A percentile compares a stretch with the other conserved stretches of the same genome.
Conservation (phyloP, 2,113 vertebrate genomes). For the Etheostoma cragini region DNA sequence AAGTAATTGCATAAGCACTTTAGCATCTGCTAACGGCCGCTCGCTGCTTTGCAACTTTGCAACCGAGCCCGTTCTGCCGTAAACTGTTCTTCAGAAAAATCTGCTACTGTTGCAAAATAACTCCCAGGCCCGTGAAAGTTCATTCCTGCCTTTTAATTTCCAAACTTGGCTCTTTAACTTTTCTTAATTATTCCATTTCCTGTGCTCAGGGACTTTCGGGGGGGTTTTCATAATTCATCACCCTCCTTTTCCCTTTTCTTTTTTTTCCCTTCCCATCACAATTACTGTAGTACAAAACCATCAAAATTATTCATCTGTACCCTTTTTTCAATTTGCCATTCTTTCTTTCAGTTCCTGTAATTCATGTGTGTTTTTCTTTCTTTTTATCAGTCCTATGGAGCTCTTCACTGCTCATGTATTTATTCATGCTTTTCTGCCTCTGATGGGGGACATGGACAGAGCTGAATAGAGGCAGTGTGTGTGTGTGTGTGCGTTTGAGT, state of each 20-base stretch:
- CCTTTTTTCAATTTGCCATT: conserved; percentile 70
- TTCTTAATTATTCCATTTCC: conserved; percentile 64
- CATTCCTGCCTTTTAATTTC: conserved; percentile 33
- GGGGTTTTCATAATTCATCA: conserved; percentile 66
- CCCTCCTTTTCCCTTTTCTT: conserved; percentile 12
- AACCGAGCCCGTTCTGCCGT: background rate
- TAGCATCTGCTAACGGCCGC: background rate
- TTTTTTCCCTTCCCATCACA: conserved; percentile 48
- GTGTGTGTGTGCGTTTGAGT: conserved; percentile 31
- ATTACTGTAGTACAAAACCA: conserved; percentile 68
- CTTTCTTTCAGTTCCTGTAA: conserved; percentile 67
- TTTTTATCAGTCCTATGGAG: conserved; percentile 74
- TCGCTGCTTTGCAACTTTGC: too few species aligned
- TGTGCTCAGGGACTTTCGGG: conserved; percentile 58
- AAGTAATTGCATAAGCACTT: background rate
- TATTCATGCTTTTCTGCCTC: conserved; percentile 79
- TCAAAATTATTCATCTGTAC: conserved; percentile 73
- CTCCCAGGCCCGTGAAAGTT: conserved; percentile 26
- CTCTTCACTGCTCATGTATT: conserved; percentile 74
- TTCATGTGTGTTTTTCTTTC: conserved; percentile 65
- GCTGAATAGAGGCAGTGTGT: conserved; percentile 69
- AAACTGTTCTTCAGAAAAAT: background rate
- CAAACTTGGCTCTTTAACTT: conserved; percentile 60
- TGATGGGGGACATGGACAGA: conserved; percentile 68
- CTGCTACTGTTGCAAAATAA: background rate